These are phyloP conservation scores for Scartelaos histophorus DNA, from an alignment of 2,113 vertebrate genomes.

Conservation along the genomic window DNA sequence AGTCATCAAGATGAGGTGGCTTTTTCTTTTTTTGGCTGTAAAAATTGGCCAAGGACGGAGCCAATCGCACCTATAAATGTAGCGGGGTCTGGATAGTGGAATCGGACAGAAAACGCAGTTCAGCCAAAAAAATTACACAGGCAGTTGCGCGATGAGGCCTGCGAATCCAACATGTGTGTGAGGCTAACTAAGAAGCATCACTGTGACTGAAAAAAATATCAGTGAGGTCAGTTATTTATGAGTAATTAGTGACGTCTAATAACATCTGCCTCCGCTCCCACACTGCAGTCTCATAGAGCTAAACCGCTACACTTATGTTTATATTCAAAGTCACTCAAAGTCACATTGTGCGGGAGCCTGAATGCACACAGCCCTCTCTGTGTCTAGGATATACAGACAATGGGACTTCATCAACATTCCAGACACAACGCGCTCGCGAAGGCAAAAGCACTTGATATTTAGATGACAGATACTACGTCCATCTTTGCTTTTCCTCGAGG, in stretches of 20 bases:
- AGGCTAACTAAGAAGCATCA: too few relatives aligned
- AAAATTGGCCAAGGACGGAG: too few relatives aligned
- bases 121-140: too few relatives aligned
- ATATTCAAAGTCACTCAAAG: slow-evolving; percentile 16
- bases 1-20: too few relatives aligned
- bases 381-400: slow-evolving; percentile 40
- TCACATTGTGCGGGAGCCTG: slow-evolving; percentile 18
- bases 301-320: slow-evolving; percentile 16
- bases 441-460: slow-evolving; percentile 58
- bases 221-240: too few relatives aligned
- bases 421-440: slow-evolving; percentile 55
- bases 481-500: slow-evolving; percentile 26
- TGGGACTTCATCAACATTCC: slow-evolving; percentile 47
- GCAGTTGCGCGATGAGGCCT: too few relatives aligned
- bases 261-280: neutral
- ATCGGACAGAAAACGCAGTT: too few relatives aligned
- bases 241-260: neutral
- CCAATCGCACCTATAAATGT: too few relatives aligned
- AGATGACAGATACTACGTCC: slow-evolving; percentile 52
- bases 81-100: too few relatives aligned
- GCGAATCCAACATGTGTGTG: too few relatives aligned
- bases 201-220: too few relatives aligned
- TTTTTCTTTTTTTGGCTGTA: too few relatives aligned
- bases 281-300: neutral
- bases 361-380: slow-evolving; percentile 25